These are phyloP conservation scores for Desmophyllum pertusum DNA, from an alignment of 92 coral and sea anemone genomes.

Conservation along the genomic window DNA sequence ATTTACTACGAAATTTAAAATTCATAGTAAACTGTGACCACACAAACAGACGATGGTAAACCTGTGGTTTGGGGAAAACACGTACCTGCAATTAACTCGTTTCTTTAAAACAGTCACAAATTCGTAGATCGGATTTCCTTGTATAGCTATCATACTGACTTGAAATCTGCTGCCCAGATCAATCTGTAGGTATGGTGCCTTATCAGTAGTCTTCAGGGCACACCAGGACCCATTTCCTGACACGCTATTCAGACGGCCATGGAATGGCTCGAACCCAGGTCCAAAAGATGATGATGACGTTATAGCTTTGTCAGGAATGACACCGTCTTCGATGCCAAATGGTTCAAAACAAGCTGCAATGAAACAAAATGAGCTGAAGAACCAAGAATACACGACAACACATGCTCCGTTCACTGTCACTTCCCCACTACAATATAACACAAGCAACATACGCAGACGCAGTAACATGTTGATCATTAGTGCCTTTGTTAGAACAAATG, in stretches of 20 bases:
- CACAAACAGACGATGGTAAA: no score
- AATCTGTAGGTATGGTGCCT: constrained; percentile 56
- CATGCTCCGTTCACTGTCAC: no score
- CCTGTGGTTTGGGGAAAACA: neutral
- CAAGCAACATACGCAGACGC: no score
- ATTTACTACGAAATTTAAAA: no score
- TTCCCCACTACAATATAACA: no score
- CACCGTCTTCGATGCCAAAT: constrained; percentile 52
- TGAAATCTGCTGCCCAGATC: constrained; percentile 35
- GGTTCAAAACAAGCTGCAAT: constrained; percentile 33
- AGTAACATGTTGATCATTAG: no score
- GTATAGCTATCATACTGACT: constrained; percentile 32
- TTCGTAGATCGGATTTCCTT: constrained; percentile 40
- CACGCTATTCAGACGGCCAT: constrained; percentile 43
- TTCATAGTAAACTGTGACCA: no score
- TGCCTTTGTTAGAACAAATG: no score
- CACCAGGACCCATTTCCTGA: constrained; percentile 68
- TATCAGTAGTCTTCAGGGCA: no score
- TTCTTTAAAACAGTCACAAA: neutral
- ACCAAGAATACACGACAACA: no score
- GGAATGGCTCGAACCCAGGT: constrained; percentile 50
- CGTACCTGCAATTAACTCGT: constrained; percentile 48
- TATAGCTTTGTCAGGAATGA: constrained; percentile 38
- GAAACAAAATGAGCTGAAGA: no score
- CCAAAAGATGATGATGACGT: constrained; percentile 16